A percentile compares a stretch with the other conserved stretches of the same genome.
Evolutionary conservation across 2,113 vertebrate genomes (phyloP).

Genomic region (Coptodon bakossiorum): DNA sequence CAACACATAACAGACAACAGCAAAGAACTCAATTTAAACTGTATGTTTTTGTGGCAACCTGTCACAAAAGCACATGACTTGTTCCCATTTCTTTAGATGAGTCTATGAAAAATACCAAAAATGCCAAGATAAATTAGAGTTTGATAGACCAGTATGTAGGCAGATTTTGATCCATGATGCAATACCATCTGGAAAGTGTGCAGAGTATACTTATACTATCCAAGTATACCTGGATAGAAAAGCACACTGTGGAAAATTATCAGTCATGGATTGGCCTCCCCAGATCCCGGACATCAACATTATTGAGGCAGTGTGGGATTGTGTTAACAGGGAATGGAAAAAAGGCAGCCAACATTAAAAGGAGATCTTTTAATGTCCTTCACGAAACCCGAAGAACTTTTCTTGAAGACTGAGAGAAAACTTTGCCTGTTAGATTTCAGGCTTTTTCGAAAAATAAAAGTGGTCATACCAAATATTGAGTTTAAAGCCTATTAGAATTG

Average conservation of each 20-base stretch:
- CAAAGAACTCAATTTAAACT: background rate
- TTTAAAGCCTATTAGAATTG: background rate
- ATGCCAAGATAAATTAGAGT: background rate
- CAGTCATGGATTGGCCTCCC: background rate
- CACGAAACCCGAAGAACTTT: background rate
- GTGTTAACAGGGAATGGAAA: background rate
- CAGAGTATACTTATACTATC: too few species aligned
- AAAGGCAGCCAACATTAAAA: background rate
- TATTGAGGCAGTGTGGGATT: background rate
- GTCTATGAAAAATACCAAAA: background rate
- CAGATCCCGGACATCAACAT: background rate
- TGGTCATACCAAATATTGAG: background rate
- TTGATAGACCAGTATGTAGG: background rate
- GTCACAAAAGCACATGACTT: background rate
- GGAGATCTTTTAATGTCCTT: background rate
- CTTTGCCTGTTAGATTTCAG: background rate
- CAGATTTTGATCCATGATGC: background rate
- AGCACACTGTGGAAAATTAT: background rate
- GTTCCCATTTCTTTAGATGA: background rate
- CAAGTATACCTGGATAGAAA: background rate
- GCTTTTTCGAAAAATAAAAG: fast-evolving
- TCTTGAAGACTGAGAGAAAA: background rate
- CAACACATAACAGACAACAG: background rate
- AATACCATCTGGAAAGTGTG: background rate
- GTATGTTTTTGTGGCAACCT: background rate